Evolutionary conservation across 2,113 vertebrate genomes (phyloP).

Genomic region (Scopus umbretta): DNA sequence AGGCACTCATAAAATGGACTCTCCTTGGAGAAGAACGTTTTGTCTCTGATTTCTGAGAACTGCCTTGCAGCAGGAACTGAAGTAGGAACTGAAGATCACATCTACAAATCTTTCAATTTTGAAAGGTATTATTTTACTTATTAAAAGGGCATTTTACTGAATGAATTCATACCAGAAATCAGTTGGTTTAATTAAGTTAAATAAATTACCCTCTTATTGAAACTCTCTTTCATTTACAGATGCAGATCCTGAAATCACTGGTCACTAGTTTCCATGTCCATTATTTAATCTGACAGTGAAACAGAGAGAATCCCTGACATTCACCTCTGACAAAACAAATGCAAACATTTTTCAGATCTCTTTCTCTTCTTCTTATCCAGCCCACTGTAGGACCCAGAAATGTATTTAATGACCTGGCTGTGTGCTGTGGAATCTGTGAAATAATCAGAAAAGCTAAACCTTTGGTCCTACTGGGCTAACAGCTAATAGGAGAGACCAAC

Average conservation of each 20-base stretch:
- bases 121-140: conserved; percentile 26
- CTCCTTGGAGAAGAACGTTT: background rate
- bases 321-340: background rate
- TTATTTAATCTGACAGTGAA: background rate
- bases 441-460: background rate
- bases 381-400: background rate
- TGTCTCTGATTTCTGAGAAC: background rate
- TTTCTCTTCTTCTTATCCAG: background rate
- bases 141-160: conserved; percentile 7
- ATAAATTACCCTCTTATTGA: background rate
- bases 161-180: background rate
- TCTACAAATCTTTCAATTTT: background rate
- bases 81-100: background rate
- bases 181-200: conserved; percentile 24
- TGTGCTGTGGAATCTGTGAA: background rate
- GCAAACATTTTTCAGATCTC: background rate
- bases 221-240: background rate
- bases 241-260: background rate
- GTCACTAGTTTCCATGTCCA: background rate
- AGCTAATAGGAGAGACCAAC: background rate
- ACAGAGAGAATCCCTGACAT: background rate
- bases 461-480: background rate
- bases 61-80: background rate
- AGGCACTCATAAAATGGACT: background rate
- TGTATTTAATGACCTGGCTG: background rate